Percentiles rank a stretch among this genome's conserved stretches.
Conservation (phyloP, 2,113 vertebrate species). For the Edolisoma coerulescens region DNA sequence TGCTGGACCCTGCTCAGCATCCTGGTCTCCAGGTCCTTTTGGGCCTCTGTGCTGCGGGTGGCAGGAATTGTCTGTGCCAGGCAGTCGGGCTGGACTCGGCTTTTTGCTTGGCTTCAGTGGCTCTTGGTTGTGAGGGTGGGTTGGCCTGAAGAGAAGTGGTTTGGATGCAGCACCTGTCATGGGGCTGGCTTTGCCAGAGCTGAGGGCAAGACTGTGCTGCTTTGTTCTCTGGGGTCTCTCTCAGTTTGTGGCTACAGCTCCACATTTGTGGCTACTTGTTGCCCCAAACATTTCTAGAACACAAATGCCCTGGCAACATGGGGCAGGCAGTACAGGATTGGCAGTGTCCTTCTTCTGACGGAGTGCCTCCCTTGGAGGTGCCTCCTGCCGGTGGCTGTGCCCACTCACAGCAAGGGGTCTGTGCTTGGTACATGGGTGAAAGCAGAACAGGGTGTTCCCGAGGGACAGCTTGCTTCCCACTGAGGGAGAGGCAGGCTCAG, state of each 20-base stretch:
- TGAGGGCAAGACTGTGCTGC: neutral
- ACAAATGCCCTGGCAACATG: rapidly evolving
- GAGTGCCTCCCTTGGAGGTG: neutral
- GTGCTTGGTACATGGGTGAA: rapidly evolving
- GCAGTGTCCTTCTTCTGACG: rapidly evolving
- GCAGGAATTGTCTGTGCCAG: neutral
- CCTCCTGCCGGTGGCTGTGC: rapidly evolving
- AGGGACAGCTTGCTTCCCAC: neutral
- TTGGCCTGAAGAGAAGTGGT: neutral
- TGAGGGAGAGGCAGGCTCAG: neutral
- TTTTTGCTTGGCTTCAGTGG: neutral
- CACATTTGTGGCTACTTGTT: neutral
- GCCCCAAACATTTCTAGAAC: rapidly evolving
- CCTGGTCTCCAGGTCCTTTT: neutral
- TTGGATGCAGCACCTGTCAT: neutral
- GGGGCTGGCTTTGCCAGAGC: neutral
- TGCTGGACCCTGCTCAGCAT: neutral
- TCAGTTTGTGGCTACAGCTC: neutral
- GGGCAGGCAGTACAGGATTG: neutral
- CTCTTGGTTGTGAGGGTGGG: neutral
- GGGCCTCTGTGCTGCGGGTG: rapidly evolving
- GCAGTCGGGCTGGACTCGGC: rapidly evolving
- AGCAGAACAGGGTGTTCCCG: neutral
- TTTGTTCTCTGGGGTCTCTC: neutral
- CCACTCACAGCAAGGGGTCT: rapidly evolving